Base-by-base conservation (phyloP, 2,113 vertebrate species). In the Typhlomys cinereus region DNA sequence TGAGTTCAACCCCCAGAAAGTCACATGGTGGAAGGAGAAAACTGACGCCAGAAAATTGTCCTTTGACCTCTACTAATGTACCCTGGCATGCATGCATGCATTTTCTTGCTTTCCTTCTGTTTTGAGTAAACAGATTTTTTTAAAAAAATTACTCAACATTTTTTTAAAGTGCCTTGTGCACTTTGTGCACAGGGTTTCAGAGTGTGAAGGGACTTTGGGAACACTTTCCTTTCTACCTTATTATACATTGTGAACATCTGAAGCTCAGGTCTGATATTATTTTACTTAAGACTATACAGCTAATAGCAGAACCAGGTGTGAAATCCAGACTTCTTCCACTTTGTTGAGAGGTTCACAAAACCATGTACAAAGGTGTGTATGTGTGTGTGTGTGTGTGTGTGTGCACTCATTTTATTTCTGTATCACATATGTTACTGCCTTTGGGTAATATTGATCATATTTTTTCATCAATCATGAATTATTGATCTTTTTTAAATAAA, bases 401-500 rank as follows among this genome's bases (percentile, higher is more conserved):
- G 11, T 44, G 8, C 4, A 36, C 11, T 88, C 57, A 74, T 89
- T 83, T 13, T 90, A 74, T 80, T 86, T 88, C 23, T 10, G 21
- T 88, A 67, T 81, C 62, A 46, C 34, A 9, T 41, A 64, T 64
- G n/a, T 89, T 85, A 41, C 1, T 62, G 10, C 83, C 54, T 90
- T 83, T 57, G 39, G 46, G 29, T 88, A 75, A 54, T 93, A 88
- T 78, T 85, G 69, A 39, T 90, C 70, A n/a, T 41, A 89, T 88
- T 39, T 18, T 88, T 93, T 91, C 74, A 70, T 70, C 66, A 67
- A 11, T 91, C 83, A 87, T 34, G 15, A 67, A n/a, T 18, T 89
- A 31, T 90, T 90, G 79, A 92, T 75, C 20, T 86, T 74, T 91
- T 36, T 88, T 92, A 90, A 48, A 66, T 93, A 39, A 79, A 93